A percentile compares a stretch with the other conserved stretches of the same genome.
Conservation (phyloP, 2,113 vertebrate genomes). For the Phrynocephalus versicolor region DNA sequence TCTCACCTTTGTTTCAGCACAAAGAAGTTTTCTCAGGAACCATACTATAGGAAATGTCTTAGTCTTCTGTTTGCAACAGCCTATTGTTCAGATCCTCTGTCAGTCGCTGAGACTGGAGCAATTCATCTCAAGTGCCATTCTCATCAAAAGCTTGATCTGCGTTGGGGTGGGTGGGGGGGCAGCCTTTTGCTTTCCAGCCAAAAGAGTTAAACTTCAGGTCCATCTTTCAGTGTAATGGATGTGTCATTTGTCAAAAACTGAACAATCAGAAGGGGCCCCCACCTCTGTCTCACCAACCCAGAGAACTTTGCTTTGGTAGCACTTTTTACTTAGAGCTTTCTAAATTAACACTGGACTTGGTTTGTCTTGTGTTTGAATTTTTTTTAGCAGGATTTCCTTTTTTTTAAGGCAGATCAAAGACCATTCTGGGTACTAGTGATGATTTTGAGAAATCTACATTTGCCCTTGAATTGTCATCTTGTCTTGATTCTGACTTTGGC, state of each 20-base stretch:
- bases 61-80: background rate
- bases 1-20: background rate
- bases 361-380: constrained; percentile 26
- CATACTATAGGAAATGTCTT: background rate
- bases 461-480: constrained; percentile 37
- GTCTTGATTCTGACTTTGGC: constrained; percentile 52
- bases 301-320: constrained; percentile 1
- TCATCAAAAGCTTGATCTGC: background rate
- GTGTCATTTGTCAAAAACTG: constrained; percentile 21
- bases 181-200: background rate
- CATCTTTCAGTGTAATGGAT: background rate
- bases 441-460: constrained; percentile 47
- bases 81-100: background rate
- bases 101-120: background rate
- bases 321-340: constrained; percentile 29
- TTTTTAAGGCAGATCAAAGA: background rate
- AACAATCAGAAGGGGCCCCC: background rate
- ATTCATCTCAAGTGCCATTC: background rate
- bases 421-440: constrained; percentile 37
- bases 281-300: background rate
- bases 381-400: constrained; percentile 31
- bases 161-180: no score
- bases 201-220: background rate
- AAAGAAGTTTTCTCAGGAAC: background rate
- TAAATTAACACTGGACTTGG: background rate